Percentiles rank a stretch among this genome's conserved stretches.
Evolutionary conservation across 2,888 invertebrate species (phyloP).

Genomic region (Dyspetes luteomarginatus): DNA sequence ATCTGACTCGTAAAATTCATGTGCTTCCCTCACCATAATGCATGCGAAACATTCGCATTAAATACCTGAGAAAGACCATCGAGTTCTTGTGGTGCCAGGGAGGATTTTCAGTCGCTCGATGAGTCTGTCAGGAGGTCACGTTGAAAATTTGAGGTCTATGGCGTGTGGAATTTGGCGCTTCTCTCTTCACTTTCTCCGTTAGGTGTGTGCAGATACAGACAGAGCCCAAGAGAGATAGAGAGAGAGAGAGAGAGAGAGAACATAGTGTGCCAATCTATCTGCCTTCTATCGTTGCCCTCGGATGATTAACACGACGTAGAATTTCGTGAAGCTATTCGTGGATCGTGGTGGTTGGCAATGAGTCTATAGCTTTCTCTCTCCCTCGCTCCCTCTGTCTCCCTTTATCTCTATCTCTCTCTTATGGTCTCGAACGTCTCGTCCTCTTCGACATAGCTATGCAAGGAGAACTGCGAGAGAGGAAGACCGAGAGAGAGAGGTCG

Average conservation of each 20-base stretch:
- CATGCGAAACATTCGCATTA: neutral
- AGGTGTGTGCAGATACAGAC: neutral
- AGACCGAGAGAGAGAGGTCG: constrained; percentile 59
- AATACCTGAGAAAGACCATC: constrained; percentile 48
- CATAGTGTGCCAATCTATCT: constrained; percentile 64
- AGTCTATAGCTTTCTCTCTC: constrained; percentile 47
- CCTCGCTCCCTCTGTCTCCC: constrained; percentile 30
- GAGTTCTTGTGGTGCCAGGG: constrained; percentile 57
- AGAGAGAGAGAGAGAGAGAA: constrained; percentile 28
- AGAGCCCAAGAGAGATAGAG: constrained; percentile 12
- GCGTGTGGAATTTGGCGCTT: constrained; percentile 61
- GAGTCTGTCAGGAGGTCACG: constrained; percentile 57
- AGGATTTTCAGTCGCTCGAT: constrained; percentile 35
- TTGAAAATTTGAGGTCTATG: constrained; percentile 65
- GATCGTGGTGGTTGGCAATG: constrained; percentile 63
- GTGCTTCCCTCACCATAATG: neutral
- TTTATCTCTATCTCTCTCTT: constrained; percentile 4
- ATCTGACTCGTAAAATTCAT: neutral
- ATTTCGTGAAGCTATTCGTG: constrained; percentile 74
- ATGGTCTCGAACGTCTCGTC: constrained; percentile 12
- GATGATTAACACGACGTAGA: constrained; percentile 75
- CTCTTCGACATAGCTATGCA: constrained; percentile 13
- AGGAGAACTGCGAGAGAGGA: constrained; percentile 12
- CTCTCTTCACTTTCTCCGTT: constrained; percentile 18
- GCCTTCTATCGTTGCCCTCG: constrained; percentile 61